Conservation (phyloP, 1,140 invertebrate genomes). For the Halictus rubicundus region DNA sequence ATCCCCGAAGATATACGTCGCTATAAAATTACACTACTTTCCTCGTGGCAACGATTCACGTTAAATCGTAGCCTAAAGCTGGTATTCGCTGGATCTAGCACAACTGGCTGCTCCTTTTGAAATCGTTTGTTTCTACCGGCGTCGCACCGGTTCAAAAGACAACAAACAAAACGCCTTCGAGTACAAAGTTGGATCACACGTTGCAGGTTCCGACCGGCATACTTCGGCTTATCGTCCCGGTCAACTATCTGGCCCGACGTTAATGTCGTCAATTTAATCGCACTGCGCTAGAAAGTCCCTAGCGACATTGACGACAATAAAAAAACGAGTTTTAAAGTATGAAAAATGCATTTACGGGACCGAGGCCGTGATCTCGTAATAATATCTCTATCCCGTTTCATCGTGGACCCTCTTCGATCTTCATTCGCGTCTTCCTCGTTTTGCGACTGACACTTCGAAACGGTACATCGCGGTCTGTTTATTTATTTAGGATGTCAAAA, state of each 20-base stretch:
- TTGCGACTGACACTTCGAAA: background rate
- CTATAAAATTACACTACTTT: background rate
- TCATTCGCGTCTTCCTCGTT: background rate
- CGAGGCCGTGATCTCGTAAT: too few relatives aligned
- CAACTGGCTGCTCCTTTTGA: background rate
- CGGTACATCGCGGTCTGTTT: background rate
- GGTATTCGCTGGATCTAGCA: background rate
- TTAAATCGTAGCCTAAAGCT: too few relatives aligned
- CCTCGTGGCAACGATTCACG: background rate
- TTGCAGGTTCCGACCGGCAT: conserved; percentile 4
- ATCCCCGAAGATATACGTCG: too few relatives aligned
- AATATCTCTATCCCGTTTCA: background rate
- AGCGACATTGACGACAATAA: too few relatives aligned
- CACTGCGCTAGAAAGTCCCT: too few relatives aligned
- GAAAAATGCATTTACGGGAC: too few relatives aligned
- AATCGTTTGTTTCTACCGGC: too few relatives aligned
- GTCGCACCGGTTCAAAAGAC: too few relatives aligned
- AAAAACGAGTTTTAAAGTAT: too few relatives aligned
- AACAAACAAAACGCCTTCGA: too few relatives aligned
- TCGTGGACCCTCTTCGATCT: too few relatives aligned
- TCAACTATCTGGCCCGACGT: background rate
- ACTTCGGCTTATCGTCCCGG: conserved; percentile 5
- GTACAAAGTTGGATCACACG: background rate
- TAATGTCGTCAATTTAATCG: background rate
- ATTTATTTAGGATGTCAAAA: too few relatives aligned